Base-by-base conservation (phyloP, 1,140 invertebrate genomes). In the Pinna nobilis region DNA sequence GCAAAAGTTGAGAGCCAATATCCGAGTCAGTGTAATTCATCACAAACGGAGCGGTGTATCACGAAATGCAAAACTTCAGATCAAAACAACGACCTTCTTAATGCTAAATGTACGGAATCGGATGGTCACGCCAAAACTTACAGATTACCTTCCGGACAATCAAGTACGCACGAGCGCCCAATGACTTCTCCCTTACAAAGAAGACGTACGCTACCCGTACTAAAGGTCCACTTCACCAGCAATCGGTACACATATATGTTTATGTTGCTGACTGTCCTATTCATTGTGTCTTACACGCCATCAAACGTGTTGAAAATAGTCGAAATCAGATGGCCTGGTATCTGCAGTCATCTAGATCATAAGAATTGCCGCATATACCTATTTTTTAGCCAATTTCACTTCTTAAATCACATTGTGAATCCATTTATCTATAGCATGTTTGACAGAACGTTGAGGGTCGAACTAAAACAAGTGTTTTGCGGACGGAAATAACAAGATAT, bases 231-330 rank as follows among this genome's bases (percentile, higher is more conserved):
- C 44, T 6, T 18, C 20, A 35, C 2, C 1, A 59, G 4, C 20
- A 63, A 63, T 15, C 35, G 37, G 6, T 63, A 37, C 25, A 37
- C 59, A 4, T 63, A 63, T 37, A 63, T 63, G 59, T 63, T 63
- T 28, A 63, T 63, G 59, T 18, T 37, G 7, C 33, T 63, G 18
- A 25, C 59, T 23, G 23, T 63, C 0, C 44, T 44, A 35, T 63
- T 63, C 5, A 63, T 63, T 15, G 11, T 63, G 15, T 41, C 35
- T 0, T 63, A 63, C 15, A 41, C 44, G 3, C 59, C 59, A 3
- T 63, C 59, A 4, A 63, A 63, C 59, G 44, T 63, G 6, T 35
- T 63, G 2, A 63, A 63, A 63, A 63, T 63, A 37, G 33, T 32
- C 2, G 59, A 63, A 41, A 32, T 63, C 25, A 18, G n/a, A 2